Evolutionary conservation across 2,888 invertebrate species (phyloP), one percentile per base, ranked within the genome.

Genomic region (Agrochola litura): DNA sequence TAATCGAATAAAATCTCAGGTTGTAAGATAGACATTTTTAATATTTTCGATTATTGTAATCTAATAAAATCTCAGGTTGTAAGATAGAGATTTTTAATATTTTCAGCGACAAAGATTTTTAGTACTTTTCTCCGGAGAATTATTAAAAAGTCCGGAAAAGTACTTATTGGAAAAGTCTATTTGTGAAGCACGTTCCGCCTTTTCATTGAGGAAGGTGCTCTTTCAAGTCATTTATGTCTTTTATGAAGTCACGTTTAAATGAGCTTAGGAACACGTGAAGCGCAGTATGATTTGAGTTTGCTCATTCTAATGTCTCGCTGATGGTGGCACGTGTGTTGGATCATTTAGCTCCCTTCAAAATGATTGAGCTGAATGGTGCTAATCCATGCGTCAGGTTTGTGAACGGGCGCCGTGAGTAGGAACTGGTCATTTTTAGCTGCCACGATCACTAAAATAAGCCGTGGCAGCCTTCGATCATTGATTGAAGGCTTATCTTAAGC

Each of bases 111-210:
- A 58, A 58, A 46, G n/a, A 61, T 19, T 52, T 16, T 37, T 22
- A 49, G 16, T 30, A 56, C 37, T 63, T 58, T 68, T 14, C 71
- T 54, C 54, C 37, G 6, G 63, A 46, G 46, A 76, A 72, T 70
- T 79, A 82, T 71, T 76, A 77, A 56, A 37, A 43, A 76, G 46
- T 46, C 12, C 12, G 74, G 70, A 43, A 66, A 79, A 82, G 71
- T 74, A 25, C 49, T 58, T 68, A 84, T 83, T 83, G 73, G 52
- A 76, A 79, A 77, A 78, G 65, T 79, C 58, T 79, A 76, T 77
- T 79, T 65, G 30, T 54, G 63, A 75, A 67, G 43, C 85, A 81
- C 78, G 77, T 81, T 64, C 67, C 49, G 30, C 1, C 64, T 49
- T 78, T 73, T 73, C 19, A 70, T 46, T 77, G 22, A 77, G 49